phyloP scores from a whole-genome alignment of 2,888 invertebrate species.

The Ceriagrion tenellum region DNA sequence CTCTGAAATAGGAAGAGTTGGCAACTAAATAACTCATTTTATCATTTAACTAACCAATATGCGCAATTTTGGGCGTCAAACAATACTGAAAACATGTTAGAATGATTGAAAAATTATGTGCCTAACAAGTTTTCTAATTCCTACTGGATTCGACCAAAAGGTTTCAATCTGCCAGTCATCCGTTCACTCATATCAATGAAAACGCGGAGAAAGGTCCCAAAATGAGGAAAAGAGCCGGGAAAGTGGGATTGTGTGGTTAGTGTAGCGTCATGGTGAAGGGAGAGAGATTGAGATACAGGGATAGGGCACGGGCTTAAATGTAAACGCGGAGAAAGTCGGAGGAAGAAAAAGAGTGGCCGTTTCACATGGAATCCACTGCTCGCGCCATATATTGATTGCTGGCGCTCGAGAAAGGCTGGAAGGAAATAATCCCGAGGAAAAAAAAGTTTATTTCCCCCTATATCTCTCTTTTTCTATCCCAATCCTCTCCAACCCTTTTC shows the following conservation, averaged over 20 bases:
- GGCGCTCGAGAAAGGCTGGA: slow-evolving; percentile 38
- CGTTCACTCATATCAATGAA: neutral
- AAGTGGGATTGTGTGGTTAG: neutral
- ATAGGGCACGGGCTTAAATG: neutral
- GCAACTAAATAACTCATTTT: no score
- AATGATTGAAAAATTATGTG: no score
- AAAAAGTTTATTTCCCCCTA: neutral
- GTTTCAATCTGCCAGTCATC: neutral
- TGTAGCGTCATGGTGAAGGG: neutral
- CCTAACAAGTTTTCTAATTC: no score
- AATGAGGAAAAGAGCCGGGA: neutral
- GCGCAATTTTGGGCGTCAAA: no score
- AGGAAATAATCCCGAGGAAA: slow-evolving; percentile 44
- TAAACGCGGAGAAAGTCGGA: neutral
- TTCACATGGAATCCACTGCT: slow-evolving; percentile 40
- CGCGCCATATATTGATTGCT: slow-evolving; percentile 53
- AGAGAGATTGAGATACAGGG: neutral
- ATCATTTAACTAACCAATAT: no score
- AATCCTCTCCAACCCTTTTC: neutral
- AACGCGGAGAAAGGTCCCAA: neutral
- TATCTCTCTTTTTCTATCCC: neutral
- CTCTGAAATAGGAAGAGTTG: no score
- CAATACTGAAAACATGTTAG: no score
- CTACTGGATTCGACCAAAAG: neutral
- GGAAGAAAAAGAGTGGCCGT: neutral